Base-by-base conservation (phyloP, 2,888 invertebrate genomes). In the Drymonia ruficornis region DNA sequence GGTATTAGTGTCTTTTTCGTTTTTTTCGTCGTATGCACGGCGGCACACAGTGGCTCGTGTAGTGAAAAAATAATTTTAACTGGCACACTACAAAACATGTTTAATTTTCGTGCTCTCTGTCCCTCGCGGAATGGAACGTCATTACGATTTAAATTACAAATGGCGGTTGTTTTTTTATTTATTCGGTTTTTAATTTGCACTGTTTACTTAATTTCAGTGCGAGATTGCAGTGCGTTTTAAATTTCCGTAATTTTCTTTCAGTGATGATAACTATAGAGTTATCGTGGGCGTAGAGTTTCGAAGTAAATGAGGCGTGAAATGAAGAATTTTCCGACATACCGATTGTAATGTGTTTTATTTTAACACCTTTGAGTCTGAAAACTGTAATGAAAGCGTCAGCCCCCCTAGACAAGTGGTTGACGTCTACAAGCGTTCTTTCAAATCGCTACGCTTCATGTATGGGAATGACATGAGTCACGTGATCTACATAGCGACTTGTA, bases 21-120 rank as follows among this genome's bases (percentile, higher is more conserved):
- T 88, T 88, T 89, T 88, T 89, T 86, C 59, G 42, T 18, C 11
- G 60, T 63, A 59, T 67, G 53, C 67, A 70, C 65, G 59, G 70
- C 63, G 66, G 78, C 87, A 86, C 87, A 89, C 86, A 87, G 80
- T 78, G 81, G 78, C 77, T 74, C 76, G 78, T 74, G 89, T 81
- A 80, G 84, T 84, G 88, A 90, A 91, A 91, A 92, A 91, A 91
- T 91, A 90, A 89, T 91, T 89, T 91, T 85, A 91, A 91, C 90
- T 89, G 91, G 90, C 89, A 89, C 90, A 89, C 83, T 84, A 86
- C 83, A 86, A 81, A 84, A 79, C 83, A 84, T 86, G 91, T 91
- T 91, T 90, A 91, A 91, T 91, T 91, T 91, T 91, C 89, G 90
- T 86, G 89, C 86, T 87, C 84, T 87, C 87, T 86, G 88, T 87